Conservation (phyloP, 2,888 invertebrate species). For the Trypoxylon attenuatum region DNA sequence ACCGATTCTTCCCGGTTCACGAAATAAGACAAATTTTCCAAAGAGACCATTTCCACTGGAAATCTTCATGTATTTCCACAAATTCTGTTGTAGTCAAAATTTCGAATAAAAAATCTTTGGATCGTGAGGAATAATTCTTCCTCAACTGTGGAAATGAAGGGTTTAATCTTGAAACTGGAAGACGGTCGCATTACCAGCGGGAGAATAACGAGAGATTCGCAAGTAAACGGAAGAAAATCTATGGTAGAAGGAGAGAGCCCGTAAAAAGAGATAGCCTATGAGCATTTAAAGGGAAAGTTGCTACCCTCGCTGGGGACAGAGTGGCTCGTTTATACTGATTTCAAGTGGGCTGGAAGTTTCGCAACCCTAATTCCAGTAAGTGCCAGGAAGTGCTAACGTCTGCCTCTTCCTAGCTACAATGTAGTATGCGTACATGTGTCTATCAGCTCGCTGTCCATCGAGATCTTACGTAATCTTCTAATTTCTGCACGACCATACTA, state of each 20-base stretch:
- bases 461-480: conserved; percentile 27
- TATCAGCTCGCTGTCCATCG: conserved; percentile 8
- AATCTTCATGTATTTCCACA: too few species aligned
- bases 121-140: too few species aligned
- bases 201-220: background rate
- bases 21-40: too few species aligned
- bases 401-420: conserved; percentile 24
- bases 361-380: conserved; percentile 44
- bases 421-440: background rate
- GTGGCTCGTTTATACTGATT: conserved; percentile 25
- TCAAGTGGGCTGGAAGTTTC: conserved; percentile 28
- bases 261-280: background rate
- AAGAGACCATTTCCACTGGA: too few species aligned
- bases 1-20: too few species aligned
- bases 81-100: too few species aligned
- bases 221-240: too few species aligned
- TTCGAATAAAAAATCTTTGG: too few species aligned
- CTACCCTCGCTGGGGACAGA: background rate
- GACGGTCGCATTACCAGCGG: background rate
- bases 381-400: conserved; percentile 40
- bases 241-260: background rate
- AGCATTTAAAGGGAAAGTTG: background rate
- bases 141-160: too few species aligned
- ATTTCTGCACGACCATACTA: too few species aligned
- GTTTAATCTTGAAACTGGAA: too few species aligned